Evolutionary conservation across 1,140 invertebrate genomes (phyloP), one percentile per base, ranked within the genome.

Genomic region (Papilio aristodemus): DNA sequence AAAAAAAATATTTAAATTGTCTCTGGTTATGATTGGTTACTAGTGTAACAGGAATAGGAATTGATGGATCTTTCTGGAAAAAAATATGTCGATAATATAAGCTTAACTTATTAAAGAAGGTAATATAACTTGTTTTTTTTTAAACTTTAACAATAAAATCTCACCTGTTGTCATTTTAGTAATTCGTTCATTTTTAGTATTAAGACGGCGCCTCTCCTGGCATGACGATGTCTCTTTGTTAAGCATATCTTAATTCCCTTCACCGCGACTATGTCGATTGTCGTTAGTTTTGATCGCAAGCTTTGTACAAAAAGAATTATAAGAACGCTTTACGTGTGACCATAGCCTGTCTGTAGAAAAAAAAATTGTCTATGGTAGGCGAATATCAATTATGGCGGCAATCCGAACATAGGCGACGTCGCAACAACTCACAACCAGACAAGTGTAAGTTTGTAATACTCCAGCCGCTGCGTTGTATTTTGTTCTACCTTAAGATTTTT

Each of bases 231-330:
- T 60, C 46, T 71, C 73, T 73, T 74, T 67, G 43, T 75, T 75
- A 67, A 72, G 68, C 71, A 67, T 57, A 67, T 54, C 50, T 60
- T 36, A 64, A 67, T 63, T 25, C n/a, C n/a, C 41, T 25, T 60
- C 72, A 68, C 78, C 77, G 76, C 70, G 74, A 74, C 79, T 83
- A 74, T 84, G 83, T 84, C 75, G 75, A 78, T 79, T 78, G 77
- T 77, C 80, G 72, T 80, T 81, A 70, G 72, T 73, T 82, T 78
- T 73, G 74, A 74, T 67, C 58, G 75, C 75, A 74, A 75, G 46
- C 57, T 39, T 58, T 46, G 36, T 70, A 59, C 63, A 50, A 46
- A 64, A 67, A 58, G 25, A 13, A 67, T 63, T 38, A 54, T 54
- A 10, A 54, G 17, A 54, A 36, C 14, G 54, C 46, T 38, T 38